Conservation (phyloP, 2,888 invertebrate species). For the Mayetiola destructor region DNA sequence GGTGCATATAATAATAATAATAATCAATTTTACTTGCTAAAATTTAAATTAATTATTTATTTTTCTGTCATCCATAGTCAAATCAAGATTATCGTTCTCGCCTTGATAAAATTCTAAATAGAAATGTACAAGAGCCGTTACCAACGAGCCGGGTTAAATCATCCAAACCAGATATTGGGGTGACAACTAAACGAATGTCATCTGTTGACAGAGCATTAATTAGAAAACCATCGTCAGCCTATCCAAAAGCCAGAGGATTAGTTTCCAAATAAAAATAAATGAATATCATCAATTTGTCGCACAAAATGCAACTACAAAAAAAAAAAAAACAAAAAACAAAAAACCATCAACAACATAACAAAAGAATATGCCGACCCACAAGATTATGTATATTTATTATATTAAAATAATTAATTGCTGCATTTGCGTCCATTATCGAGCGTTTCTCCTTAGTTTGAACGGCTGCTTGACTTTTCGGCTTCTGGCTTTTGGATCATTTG, state of each 20-base stretch:
- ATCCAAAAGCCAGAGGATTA: conserved; percentile 34
- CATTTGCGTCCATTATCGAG: too few species aligned
- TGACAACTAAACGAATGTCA: conserved; percentile 26
- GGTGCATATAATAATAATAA: conserved; percentile 7
- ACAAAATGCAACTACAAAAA: too few species aligned
- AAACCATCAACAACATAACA: too few species aligned
- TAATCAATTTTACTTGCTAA: conserved; percentile 23
- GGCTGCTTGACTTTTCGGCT: too few species aligned
- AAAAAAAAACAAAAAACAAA: too few species aligned
- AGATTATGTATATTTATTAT: too few species aligned
- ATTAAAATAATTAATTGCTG: too few species aligned
- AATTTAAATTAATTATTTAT: conserved; percentile 30
- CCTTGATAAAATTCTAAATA: conserved; percentile 33
- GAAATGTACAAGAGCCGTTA: conserved; percentile 26
- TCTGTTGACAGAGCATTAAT: conserved; percentile 15
- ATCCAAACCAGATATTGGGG: conserved; percentile 23
- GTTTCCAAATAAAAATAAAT: conserved; percentile 35
- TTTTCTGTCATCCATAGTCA: conserved; percentile 16
- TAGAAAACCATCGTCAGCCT: conserved; percentile 35
- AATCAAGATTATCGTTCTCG: conserved; percentile 21
- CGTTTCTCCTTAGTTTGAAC: too few species aligned
- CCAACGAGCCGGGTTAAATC: conserved; percentile 21
- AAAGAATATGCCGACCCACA: too few species aligned
- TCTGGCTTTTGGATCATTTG: too few species aligned
- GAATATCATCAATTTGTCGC: too few species aligned